phyloP scores from a whole-genome alignment of 2,113 vertebrate genomes.

The Globicephala melas region DNA sequence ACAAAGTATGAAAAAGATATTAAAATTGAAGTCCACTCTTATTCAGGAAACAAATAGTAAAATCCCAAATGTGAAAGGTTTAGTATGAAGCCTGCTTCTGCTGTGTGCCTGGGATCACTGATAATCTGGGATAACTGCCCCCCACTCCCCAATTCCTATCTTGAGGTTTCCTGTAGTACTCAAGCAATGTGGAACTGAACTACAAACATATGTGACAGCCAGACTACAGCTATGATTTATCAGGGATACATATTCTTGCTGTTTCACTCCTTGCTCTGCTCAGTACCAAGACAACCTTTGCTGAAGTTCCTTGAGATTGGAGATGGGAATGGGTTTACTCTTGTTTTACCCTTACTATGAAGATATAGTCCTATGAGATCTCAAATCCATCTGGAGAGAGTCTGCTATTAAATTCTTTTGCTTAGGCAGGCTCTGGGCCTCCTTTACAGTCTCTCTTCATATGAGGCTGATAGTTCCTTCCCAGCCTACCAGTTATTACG shows the following conservation, averaged over 20 bases:
- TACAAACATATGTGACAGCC: not conserved
- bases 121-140: not conserved
- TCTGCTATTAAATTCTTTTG: not conserved
- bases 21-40: not conserved
- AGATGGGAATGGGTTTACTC: not conserved
- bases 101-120: not conserved
- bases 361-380: not conserved
- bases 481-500: not conserved
- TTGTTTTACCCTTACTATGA: not conserved
- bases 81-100: not conserved
- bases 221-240: not conserved
- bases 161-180: not conserved
- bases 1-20: not conserved
- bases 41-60: not conserved
- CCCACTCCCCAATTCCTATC: not conserved
- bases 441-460: not conserved
- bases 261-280: not conserved
- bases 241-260: not conserved
- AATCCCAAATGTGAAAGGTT: not conserved
- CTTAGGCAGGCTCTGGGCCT: not conserved
- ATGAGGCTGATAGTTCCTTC: not conserved
- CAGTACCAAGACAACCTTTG: not conserved
- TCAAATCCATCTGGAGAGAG: not conserved
- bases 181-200: not conserved
- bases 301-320: not conserved